phyloP scores from a whole-genome alignment of 2,797 vertebrate species.

The Poeciliopsis gracilis region DNA sequence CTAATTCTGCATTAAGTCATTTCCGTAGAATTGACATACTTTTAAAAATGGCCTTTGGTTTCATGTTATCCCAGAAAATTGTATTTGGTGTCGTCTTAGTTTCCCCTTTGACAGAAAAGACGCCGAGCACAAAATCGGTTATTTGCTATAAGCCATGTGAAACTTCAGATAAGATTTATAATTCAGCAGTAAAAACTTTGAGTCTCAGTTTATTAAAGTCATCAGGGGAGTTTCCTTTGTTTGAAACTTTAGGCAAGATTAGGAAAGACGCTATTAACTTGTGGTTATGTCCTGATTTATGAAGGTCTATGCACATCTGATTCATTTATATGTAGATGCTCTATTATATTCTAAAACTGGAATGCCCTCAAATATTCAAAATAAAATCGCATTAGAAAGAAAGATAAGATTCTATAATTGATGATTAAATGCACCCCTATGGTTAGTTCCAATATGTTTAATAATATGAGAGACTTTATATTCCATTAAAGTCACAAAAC shows the following conservation, averaged over 20 bases:
- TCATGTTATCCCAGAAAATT: neutral
- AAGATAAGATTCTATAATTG: neutral
- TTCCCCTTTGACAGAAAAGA: neutral
- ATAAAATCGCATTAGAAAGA: neutral
- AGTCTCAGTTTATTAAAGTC: neutral
- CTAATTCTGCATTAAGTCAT: neutral
- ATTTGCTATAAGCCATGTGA: neutral
- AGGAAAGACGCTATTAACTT: neutral
- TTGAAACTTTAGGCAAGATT: neutral
- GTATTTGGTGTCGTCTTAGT: neutral
- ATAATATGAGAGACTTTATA: neutral
- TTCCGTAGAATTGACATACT: neutral
- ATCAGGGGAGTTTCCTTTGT: neutral
- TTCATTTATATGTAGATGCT: neutral
- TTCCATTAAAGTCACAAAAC: too few species aligned
- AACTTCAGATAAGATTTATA: neutral
- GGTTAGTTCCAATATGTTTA: neutral
- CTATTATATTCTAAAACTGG: neutral
- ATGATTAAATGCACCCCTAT: neutral
- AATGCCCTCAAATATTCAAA: neutral
- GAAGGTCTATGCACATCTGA: neutral
- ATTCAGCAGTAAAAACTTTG: neutral
- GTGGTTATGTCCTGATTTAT: neutral
- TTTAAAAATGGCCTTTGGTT: neutral
- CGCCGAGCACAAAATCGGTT: neutral